phyloP scores from a whole-genome alignment of 2,797 vertebrate genomes.

The Tragelaphus eurycerus region DNA sequence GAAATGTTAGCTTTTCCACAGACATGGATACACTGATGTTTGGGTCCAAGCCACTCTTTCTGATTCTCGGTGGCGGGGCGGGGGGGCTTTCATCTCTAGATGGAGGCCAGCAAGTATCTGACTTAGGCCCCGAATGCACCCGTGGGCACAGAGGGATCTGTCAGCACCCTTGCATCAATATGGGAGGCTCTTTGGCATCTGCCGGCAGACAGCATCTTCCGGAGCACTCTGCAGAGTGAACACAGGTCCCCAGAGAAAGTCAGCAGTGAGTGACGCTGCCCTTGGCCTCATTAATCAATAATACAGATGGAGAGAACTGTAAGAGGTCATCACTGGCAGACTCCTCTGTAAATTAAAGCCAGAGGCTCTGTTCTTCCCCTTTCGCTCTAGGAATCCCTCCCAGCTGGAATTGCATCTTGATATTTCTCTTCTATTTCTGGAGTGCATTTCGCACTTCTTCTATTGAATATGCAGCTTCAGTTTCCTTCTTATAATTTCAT shows the following conservation, averaged over 20 bases:
- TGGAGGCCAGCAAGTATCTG: neutral
- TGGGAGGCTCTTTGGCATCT: neutral
- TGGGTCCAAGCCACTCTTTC: neutral
- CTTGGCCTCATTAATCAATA: conserved; percentile 47
- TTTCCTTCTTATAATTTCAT: conserved; percentile 51
- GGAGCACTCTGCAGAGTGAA: conserved; percentile 28
- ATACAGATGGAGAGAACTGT: neutral
- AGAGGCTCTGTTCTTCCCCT: neutral
- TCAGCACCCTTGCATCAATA: neutral
- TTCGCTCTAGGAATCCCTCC: conserved; percentile 10
- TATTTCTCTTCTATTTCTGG: conserved; percentile 57
- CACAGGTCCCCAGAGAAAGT: neutral
- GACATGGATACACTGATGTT: neutral
- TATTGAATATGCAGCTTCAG: conserved; percentile 38
- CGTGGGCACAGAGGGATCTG: neutral
- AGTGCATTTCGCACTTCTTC: conserved; percentile 27
- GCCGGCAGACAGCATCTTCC: neutral
- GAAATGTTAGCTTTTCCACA: neutral
- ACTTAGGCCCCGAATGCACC: neutral
- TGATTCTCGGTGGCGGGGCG: neutral
- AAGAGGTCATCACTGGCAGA: neutral
- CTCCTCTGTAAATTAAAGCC: neutral
- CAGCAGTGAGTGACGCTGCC: conserved; percentile 6
- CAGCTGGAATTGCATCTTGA: conserved; percentile 35
- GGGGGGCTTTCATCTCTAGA: neutral